phyloP scores from a whole-genome alignment of 2,797 vertebrate species.

The Xyrichtys novacula region DNA sequence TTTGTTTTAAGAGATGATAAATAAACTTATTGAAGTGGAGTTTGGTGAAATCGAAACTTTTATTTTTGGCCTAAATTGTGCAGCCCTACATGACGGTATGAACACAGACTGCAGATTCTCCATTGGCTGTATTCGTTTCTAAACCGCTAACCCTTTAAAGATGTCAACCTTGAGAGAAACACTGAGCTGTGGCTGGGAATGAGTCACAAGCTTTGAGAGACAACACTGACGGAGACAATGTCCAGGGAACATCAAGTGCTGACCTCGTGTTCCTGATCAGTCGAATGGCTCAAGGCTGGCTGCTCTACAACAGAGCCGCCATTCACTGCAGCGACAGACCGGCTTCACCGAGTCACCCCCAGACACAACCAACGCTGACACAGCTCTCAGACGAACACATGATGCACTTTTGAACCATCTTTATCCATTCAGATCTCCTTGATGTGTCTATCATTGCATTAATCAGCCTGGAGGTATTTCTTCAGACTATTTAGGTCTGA shows the following conservation, averaged over 20 bases:
- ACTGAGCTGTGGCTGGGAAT: neutral
- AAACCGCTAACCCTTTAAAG: neutral
- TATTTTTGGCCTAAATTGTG: too few relatives aligned
- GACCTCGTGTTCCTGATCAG: constrained; percentile 69
- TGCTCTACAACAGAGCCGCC: constrained; percentile 64
- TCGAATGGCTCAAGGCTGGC: constrained; percentile 50
- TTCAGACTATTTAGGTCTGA: too few relatives aligned
- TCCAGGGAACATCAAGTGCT: constrained; percentile 55
- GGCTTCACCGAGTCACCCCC: constrained; percentile 2
- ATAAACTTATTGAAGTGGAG: too few relatives aligned
- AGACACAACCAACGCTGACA: constrained; percentile 18
- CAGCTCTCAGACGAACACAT: constrained; percentile 50
- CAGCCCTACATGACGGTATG: neutral
- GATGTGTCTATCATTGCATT: too few relatives aligned
- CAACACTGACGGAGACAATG: constrained; percentile 46
- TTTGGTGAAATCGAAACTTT: too few relatives aligned
- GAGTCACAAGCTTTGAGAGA: constrained; percentile 38
- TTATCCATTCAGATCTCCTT: constrained; percentile 30
- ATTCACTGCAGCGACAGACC: constrained; percentile 56
- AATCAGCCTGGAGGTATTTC: too few relatives aligned
- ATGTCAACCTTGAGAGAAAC: constrained; percentile 4
- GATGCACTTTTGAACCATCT: constrained; percentile 33
- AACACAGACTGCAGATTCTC: constrained; percentile 7
- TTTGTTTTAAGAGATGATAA: too few relatives aligned
- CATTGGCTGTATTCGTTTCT: constrained; percentile 7